phyloP scores from a whole-genome alignment of 2,113 vertebrate genomes.

The Anas platyrhynchos region DNA sequence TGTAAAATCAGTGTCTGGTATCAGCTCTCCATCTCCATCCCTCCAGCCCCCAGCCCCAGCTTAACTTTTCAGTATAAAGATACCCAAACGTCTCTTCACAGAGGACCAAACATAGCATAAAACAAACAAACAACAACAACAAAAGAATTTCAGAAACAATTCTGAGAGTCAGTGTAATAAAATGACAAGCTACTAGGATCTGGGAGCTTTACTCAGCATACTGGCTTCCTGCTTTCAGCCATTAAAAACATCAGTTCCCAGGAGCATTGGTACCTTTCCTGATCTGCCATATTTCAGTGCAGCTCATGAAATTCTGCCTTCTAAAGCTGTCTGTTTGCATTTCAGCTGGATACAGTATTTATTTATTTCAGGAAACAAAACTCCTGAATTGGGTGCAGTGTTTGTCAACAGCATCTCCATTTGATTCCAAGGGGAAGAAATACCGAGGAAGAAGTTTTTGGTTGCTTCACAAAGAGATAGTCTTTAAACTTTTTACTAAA shows the following conservation, averaged over 20 bases:
- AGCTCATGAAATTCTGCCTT: neutral
- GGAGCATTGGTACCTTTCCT: neutral
- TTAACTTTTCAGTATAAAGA: neutral
- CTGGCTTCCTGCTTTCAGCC: neutral
- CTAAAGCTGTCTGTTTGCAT: neutral
- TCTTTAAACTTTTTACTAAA: neutral
- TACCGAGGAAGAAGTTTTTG: neutral
- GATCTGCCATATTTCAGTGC: neutral
- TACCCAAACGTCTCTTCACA: neutral
- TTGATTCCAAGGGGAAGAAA: neutral
- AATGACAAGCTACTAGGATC: neutral
- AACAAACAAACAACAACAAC: neutral
- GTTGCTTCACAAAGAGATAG: neutral
- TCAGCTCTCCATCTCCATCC: neutral
- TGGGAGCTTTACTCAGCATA: neutral
- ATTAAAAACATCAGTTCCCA: neutral
- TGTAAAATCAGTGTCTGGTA: neutral
- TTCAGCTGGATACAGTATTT: neutral
- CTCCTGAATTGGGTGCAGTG: neutral
- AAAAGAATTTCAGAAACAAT: neutral
- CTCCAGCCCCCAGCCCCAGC: neutral
- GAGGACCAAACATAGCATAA: neutral
- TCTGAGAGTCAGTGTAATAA: neutral
- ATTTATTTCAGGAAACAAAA: conserved; percentile 3
- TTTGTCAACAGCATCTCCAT: neutral